Percentiles rank a stretch among this genome's conserved stretches.
These are phyloP conservation scores for Trachythela sp. DNA, from an alignment of 64 coral and sea anemone genomes.

Conservation along the genomic window DNA sequence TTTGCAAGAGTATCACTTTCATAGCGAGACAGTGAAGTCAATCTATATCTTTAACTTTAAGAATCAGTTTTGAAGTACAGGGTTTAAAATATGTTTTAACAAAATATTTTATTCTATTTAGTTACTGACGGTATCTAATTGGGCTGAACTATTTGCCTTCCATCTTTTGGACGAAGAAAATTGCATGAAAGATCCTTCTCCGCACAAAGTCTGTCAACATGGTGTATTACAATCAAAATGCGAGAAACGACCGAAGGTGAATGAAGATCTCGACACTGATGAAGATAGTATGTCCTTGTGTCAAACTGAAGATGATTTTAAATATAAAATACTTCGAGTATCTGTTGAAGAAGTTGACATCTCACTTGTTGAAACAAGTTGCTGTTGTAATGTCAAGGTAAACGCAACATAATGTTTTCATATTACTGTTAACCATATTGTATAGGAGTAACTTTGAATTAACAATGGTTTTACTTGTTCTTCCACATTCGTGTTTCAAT, in stretches of 20 bases:
- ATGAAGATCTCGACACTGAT: neutral
- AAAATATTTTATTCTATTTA: neutral
- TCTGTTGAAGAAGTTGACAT: conserved; percentile 78
- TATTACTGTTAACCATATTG: too few species aligned
- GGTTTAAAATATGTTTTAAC: neutral
- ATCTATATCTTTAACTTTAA: too few species aligned
- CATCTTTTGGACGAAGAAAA: conserved; percentile 85
- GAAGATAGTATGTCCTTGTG: conserved; percentile 34
- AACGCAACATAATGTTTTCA: too few species aligned
- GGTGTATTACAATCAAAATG: conserved; percentile 69
- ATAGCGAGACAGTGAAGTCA: too few species aligned
- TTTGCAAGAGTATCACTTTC: too few species aligned
- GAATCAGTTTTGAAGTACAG: neutral
- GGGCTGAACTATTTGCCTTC: conserved; percentile 82
- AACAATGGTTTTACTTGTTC: too few species aligned
- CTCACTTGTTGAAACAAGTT: conserved; percentile 77
- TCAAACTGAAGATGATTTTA: conserved; percentile 82
- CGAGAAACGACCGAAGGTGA: neutral
- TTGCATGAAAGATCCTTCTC: conserved; percentile 43
- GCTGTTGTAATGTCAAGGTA: conserved; percentile 88
- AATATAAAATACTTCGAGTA: conserved; percentile 82
- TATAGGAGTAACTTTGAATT: too few species aligned
- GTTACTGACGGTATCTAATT: conserved; percentile 43
- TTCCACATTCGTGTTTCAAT: too few species aligned
- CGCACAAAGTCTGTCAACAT: conserved; percentile 78